Conservation (phyloP, 2,113 vertebrate genomes). For the Micromys minutus region DNA sequence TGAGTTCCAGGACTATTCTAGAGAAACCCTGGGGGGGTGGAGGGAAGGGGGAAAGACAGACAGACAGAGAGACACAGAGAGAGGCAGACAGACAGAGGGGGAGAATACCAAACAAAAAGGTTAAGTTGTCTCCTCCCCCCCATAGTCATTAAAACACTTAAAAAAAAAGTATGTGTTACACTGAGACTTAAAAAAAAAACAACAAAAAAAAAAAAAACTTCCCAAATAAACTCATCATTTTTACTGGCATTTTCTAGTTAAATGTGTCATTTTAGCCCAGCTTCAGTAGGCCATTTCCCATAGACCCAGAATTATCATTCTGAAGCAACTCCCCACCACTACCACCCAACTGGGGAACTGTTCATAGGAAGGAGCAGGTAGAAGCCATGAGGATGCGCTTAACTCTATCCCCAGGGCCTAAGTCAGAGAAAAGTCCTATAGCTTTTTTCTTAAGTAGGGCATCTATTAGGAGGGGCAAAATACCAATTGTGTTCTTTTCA, state of each 20-base stretch:
- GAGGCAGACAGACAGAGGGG: too few species aligned
- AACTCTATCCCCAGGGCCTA: neutral
- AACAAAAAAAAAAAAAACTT: constrained; percentile 54
- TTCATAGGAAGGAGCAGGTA: constrained; percentile 18
- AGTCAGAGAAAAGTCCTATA: neutral
- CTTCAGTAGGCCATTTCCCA: neutral
- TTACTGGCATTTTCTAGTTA: neutral
- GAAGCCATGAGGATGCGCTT: neutral
- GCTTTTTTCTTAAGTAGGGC: constrained; percentile 39
- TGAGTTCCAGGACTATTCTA: neutral
- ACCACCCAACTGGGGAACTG: neutral
- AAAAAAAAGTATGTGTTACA: constrained; percentile 21
- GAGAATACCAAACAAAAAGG: neutral
- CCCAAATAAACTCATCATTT: neutral
- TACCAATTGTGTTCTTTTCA: constrained; percentile 40
- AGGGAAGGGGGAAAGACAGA: too few species aligned
- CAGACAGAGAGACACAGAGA: too few species aligned
- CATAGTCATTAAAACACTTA: constrained; percentile 24
- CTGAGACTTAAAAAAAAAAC: constrained; percentile 48
- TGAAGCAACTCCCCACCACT: neutral
- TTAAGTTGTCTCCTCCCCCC: neutral
- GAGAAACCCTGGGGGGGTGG: neutral
- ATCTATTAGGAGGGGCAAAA: neutral
- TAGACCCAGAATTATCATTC: neutral
- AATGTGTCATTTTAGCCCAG: constrained; percentile 25